phyloP scores from a whole-genome alignment of 92 coral and sea anemone genomes.

The Virgularia gustaviana region DNA sequence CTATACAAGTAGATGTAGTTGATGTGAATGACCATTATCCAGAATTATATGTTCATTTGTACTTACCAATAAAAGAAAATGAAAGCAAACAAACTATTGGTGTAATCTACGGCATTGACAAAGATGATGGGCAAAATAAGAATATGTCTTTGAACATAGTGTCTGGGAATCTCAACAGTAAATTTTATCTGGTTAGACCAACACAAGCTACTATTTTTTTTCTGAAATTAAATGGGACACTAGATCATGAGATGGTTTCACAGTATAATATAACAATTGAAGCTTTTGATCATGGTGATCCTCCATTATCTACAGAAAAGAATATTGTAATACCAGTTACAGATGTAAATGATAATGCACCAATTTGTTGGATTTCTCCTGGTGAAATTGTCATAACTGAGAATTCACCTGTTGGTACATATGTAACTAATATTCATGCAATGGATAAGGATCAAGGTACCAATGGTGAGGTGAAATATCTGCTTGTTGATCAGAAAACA shows the following conservation, averaged over 20 bases:
- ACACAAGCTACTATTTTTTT: constrained; percentile 37
- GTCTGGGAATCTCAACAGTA: constrained; percentile 68
- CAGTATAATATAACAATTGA: constrained; percentile 69
- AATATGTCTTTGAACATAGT: constrained; percentile 53
- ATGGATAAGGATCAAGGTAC: constrained; percentile 69
- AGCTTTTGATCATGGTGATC: constrained; percentile 75
- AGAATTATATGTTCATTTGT: constrained; percentile 13
- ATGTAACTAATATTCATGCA: constrained; percentile 67
- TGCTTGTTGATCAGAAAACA: constrained; percentile 60
- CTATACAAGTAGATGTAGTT: constrained; percentile 53
- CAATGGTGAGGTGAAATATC: constrained; percentile 70
- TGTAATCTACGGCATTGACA: constrained; percentile 51
- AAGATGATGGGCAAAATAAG: constrained; percentile 52
- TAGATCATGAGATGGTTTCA: constrained; percentile 71
- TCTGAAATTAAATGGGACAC: constrained; percentile 43
- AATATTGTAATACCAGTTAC: constrained; percentile 58
- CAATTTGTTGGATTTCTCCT: constrained; percentile 51
- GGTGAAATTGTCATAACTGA: constrained; percentile 58
- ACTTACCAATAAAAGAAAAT: constrained; percentile 37
- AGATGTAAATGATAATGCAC: constrained; percentile 79
- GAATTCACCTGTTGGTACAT: constrained; percentile 75
- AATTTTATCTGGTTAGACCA: constrained; percentile 37
- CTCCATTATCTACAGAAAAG: constrained; percentile 57
- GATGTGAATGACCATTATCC: constrained; percentile 88
- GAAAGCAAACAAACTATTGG: constrained; percentile 26